Base-by-base conservation (phyloP, 2,113 vertebrate species). In the Callithrix jacchus region DNA sequence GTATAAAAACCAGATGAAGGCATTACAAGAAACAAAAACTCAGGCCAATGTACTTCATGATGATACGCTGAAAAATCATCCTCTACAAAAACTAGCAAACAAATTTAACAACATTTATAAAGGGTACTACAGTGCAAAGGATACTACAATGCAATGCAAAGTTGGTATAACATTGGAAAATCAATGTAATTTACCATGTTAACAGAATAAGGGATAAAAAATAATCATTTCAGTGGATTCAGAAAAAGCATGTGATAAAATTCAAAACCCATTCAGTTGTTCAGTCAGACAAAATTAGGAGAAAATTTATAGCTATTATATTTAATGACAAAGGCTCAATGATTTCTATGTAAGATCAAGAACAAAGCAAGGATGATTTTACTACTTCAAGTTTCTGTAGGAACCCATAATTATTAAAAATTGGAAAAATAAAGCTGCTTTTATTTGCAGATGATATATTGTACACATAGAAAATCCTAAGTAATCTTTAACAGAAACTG, bases 241-340 rank as follows among this genome's bases (percentile, higher is more conserved):
- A 82, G 20, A n/a, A 89, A 89, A 92, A 21, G 10, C 16, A 61
- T 32, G 32, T 74, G 84, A 54, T 91, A 64, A 92, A 89, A 77
- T 68, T 80, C 13, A 95, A 45, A 80, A 21, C 7, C 64, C 37
- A 27, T 58, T 84, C 37, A 61, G 2, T 64, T 85, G 8, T 42
- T 82, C 52, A 30, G 0, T 76, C 47, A 85, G 12, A 37, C 40
- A 52, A 76, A 42, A 74, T 70, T 76, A 61, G 42, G n/a, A 37
- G 12, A 42, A 81, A 71, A 82, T 11, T 64, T 71, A 52, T 4
- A 76, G n/a, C 20, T 97, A 47, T 54, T n/a, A 56, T 87, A 54
- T 91, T 91, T 89, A 96, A 70, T 89, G 66, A 45, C 81, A 74
- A 77, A 95, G 21, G 37, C 17, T 86, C 58, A 37, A 4, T 82